phyloP scores from a whole-genome alignment of 2,797 vertebrate genomes.

The Steatocranus sp. region DNA sequence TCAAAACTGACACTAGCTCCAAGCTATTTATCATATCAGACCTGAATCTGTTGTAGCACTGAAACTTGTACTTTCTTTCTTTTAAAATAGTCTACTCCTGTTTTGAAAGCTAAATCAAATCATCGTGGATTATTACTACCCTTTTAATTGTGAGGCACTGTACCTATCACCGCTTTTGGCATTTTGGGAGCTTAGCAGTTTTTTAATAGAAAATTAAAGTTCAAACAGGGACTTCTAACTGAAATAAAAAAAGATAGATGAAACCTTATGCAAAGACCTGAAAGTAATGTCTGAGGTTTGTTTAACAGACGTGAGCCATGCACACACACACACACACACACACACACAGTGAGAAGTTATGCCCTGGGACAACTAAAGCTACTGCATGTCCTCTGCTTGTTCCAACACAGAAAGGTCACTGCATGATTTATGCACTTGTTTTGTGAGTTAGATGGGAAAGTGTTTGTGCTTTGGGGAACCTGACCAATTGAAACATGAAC shows the following conservation, averaged over 20 bases:
- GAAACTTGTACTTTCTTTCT: not conserved
- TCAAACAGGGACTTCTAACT: not conserved
- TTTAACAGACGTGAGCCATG: no score
- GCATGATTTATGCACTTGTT: conserved; percentile 68
- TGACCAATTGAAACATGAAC: conserved; percentile 47
- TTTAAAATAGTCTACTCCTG: not conserved
- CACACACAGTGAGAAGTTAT: not conserved
- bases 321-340: not conserved
- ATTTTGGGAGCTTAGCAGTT: not conserved
- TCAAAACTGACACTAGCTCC: not conserved
- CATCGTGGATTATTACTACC: not conserved
- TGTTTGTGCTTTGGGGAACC: conserved; percentile 56
- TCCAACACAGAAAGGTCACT: conserved; percentile 61
- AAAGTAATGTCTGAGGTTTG: no score
- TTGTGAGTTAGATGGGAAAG: conserved; percentile 47
- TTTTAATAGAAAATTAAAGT: not conserved
- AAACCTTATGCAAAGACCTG: not conserved
- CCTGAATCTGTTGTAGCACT: not conserved
- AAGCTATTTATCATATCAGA: not conserved
- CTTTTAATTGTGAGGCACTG: not conserved
- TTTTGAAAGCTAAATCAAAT: not conserved
- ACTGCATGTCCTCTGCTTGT: conserved; percentile 39
- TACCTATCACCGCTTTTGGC: not conserved
- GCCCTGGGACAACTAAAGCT: conserved; percentile 30
- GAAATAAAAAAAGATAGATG: not conserved